Evolutionary conservation across 2,888 invertebrate genomes (phyloP).

Genomic region (Heliconius hortense): DNA sequence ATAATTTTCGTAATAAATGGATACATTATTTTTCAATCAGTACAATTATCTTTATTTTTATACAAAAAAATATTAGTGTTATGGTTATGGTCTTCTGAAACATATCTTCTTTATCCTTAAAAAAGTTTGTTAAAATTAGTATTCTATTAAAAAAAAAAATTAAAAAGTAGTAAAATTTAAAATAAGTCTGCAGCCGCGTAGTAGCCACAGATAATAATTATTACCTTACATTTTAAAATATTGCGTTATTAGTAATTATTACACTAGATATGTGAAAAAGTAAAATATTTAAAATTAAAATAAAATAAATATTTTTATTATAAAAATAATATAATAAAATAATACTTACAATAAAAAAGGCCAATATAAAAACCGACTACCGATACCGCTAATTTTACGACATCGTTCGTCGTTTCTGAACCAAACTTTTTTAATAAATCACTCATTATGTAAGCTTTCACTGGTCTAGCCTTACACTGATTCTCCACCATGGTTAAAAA

Average conservation of each 20-base stretch:
- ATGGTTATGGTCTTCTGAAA: too few species aligned
- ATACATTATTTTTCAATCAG: too few species aligned
- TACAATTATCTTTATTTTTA: too few species aligned
- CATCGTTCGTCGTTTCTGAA: slow-evolving; percentile 65
- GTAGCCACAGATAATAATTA: background rate
- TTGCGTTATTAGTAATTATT: background rate
- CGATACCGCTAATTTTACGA: slow-evolving; percentile 64
- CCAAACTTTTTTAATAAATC: slow-evolving; percentile 72
- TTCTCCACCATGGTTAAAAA: slow-evolving; percentile 64
- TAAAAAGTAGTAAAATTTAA: too few species aligned
- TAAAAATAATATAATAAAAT: slow-evolving; percentile 13
- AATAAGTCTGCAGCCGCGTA: background rate
- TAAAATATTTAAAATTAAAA: background rate
- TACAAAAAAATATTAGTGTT: too few species aligned
- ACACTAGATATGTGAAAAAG: background rate
- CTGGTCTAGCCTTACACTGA: slow-evolving; percentile 68
- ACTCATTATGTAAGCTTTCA: slow-evolving; percentile 77
- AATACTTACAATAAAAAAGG: slow-evolving; percentile 70
- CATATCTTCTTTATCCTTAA: too few species aligned
- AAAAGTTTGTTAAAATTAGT: too few species aligned
- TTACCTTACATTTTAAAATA: background rate
- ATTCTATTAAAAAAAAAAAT: too few species aligned
- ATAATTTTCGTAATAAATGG: too few species aligned
- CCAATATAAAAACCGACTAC: slow-evolving; percentile 71
- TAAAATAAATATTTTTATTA: background rate